Evolutionary conservation across 2,797 vertebrate species (phyloP), one percentile per base, ranked within the genome.

Genomic region (Sternarchorhynchus goeldii): DNA sequence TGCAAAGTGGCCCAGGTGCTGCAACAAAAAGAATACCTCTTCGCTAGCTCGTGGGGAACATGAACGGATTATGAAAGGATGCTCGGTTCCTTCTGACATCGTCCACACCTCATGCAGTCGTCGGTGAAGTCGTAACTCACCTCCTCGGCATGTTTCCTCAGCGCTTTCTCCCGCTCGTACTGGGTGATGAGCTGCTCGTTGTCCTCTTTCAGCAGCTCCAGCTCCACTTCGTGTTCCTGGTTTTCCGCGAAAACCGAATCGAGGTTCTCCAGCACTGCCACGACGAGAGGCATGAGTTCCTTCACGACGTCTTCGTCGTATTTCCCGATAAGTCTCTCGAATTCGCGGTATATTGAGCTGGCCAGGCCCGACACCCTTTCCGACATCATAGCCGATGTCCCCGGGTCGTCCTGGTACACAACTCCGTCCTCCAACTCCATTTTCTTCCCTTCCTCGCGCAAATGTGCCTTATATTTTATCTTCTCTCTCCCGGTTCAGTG

Each of bases 131-230:
- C 10, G 29, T 18, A 0, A 68, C 94, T 92, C 91, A 96, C 96
- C 95, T 96, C 95, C 92, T 96, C 95, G 55, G 95, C 94, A 80
- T 96, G 95, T 76, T 96, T 97, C 89, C 95, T 92, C 88, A 97
- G 93, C 83, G 96, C 96, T 85, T 97, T 96, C 94, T 96, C 96
- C 84, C 95, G 89, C 91, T 97, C 96, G 90, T 98, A 97, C 91
- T 98, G 96, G 81, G 96, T 97, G 90, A 97, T 94, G 84, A 98
- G 95, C 94, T 96, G 96, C 91, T 97, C 96, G 96, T 97, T 98
- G 94, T 97, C 96, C 91, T 97, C 96, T 88, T 95, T 94, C 82
- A 98, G 93, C 88, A 98, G 94, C 91, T 98, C 96, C 88, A 98
- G 94, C 90, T 98, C 96, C 92, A 97, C 96, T 88, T 95, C 95